Evolutionary conservation across 2,113 vertebrate genomes (phyloP), one percentile per base, ranked within the genome.

Genomic region (Poeciliopsis prolifica): DNA sequence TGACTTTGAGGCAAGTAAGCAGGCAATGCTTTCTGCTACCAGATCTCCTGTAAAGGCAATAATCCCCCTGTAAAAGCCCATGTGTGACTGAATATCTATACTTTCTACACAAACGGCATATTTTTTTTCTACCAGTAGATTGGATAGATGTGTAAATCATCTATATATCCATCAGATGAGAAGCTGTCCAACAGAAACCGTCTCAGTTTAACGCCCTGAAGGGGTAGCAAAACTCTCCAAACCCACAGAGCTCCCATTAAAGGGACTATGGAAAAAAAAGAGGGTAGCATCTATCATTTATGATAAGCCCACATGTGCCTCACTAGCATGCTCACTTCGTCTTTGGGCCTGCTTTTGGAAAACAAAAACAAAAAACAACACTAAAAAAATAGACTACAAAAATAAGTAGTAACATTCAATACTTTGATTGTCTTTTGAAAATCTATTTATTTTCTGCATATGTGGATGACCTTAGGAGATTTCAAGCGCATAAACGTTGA

Each of bases 381-480:
- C 95, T 97, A 94, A 95, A 95, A 95, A 96, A 96, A 96, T 96
- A 96, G 95, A 95, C 92, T 98, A 98, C 95, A 98, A 98, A 98
- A 95, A 98, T 97, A 99, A 96, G 96, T 97, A 94, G 51, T 94
- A 96, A 97, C 98, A 97, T 98, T 96, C 95, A 95, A 96, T 97
- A 95, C 96, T 96, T 96, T 96, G 98, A 98, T 98, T 99, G 97
- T 99, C 97, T 95, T 94, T 92, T 96, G 95, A 95, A 95, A 95
- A 92, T 96, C 96, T 97, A 96, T 97, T 96, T 95, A 95, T 96
- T 97, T 97, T 96, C 93, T 95, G 93, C 93, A 94, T 95, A 95
- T 94, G 92, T 93, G 92, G 92, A 94, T 92, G 91, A 97, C 95
- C 95, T 97, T 96, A 96, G 95, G 95, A 95, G 96, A 97, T 95